phyloP scores from a whole-genome alignment of 2,888 invertebrate species.

The Pherbina coryleti region DNA sequence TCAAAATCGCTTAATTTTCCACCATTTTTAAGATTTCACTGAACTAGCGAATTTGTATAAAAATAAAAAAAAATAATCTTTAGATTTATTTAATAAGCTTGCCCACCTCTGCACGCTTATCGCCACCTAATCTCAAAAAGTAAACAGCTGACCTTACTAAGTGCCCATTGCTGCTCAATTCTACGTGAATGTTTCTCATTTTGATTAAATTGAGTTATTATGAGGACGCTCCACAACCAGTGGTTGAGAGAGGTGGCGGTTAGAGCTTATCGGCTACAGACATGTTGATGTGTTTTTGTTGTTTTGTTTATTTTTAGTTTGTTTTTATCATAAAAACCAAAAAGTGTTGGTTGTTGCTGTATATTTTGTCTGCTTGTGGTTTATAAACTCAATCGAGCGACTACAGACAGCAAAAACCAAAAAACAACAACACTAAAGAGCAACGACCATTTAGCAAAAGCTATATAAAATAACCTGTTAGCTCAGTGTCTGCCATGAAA shows the following conservation, averaged over 20 bases:
- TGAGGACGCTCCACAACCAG: not conserved
- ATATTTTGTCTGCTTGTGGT: not conserved
- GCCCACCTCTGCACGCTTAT: no score
- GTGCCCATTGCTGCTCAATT: not conserved
- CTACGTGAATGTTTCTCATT: not conserved
- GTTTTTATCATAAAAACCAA: not conserved
- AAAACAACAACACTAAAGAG: no score
- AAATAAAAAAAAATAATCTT: no score
- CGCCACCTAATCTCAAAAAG: not conserved
- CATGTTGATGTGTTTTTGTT: not conserved
- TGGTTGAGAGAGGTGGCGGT: not conserved
- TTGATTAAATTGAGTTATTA: slow-evolving; percentile 10
- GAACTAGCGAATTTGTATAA: no score
- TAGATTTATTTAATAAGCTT: not conserved
- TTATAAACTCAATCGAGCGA: not conserved
- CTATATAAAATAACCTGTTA: not conserved
- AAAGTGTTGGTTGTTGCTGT: not conserved
- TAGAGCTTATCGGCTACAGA: not conserved
- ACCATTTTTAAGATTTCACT: no score
- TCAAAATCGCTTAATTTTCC: no score
- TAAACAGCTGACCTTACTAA: not conserved
- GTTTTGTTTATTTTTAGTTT: not conserved
- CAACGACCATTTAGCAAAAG: no score
- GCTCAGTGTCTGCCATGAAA: not conserved
- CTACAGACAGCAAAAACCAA: no score